A percentile compares a stretch with the other conserved stretches of the same genome.
Conservation (phyloP, 2,888 invertebrate genomes). For the Ophion slaviceki region DNA sequence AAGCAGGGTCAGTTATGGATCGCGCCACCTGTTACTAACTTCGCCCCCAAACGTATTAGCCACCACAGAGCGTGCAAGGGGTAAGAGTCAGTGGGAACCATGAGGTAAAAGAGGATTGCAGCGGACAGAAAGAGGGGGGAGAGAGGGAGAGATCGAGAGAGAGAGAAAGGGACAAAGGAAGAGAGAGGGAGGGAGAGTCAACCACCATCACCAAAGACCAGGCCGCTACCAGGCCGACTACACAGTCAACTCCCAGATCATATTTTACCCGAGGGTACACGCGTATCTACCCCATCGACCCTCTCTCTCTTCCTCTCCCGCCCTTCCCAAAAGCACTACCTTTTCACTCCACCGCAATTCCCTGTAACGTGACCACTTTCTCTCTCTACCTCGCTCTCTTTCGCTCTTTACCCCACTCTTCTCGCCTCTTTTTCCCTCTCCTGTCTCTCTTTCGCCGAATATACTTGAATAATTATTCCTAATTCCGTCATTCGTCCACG, state of each 20-base stretch:
- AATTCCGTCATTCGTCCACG: conserved; percentile 77
- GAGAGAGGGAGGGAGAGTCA: conserved; percentile 14
- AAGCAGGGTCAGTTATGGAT: conserved; percentile 77
- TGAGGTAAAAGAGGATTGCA: conserved; percentile 27
- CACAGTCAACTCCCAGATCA: conserved; percentile 78
- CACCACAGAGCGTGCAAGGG: conserved; percentile 64
- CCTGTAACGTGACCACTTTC: conserved; percentile 39
- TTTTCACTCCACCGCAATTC: conserved; percentile 40
- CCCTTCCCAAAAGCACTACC: conserved; percentile 41
- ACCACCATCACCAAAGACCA: conserved; percentile 42
- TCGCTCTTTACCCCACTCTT: conserved; percentile 29
- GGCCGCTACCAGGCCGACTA: conserved; percentile 71
- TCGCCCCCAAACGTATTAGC: conserved; percentile 80
- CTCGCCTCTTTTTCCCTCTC: conserved; percentile 34
- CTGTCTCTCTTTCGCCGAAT: conserved; percentile 67
- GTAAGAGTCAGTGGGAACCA: conserved; percentile 20
- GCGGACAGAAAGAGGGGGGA: conserved; percentile 1
- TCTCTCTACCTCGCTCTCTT: not conserved
- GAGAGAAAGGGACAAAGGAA: conserved; percentile 10
- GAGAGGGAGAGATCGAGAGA: conserved; percentile 5
- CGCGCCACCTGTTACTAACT: conserved; percentile 83
- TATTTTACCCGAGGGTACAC: conserved; percentile 77
- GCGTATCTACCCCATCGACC: conserved; percentile 43
- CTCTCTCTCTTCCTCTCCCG: conserved; percentile 33
- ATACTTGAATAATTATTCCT: conserved; percentile 80